A percentile compares a stretch with the other conserved stretches of the same genome.
phyloP scores from a whole-genome alignment of 1,140 invertebrate genomes.

The Diorhabda elongata region DNA sequence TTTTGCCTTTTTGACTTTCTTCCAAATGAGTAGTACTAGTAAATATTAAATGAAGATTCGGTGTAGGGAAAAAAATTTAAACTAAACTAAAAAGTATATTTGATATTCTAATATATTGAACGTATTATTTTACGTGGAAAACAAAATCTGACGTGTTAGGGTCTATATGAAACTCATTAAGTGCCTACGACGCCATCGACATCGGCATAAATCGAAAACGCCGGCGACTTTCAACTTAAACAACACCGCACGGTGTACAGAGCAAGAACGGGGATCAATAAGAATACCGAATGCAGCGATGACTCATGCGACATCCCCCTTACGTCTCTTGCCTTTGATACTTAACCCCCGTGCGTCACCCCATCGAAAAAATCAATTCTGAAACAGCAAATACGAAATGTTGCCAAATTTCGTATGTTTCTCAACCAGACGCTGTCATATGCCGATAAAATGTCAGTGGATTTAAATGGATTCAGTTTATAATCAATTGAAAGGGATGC shows the following conservation, averaged over 20 bases:
- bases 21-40: too few species aligned
- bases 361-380: slow-evolving; percentile 43
- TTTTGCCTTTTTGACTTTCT: too few species aligned
- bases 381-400: slow-evolving; percentile 41
- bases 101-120: too few species aligned
- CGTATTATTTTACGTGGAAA: too few species aligned
- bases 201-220: neutral
- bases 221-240: slow-evolving; percentile 10
- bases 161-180: slow-evolving; percentile 10
- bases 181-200: slow-evolving; percentile 3
- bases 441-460: too few species aligned
- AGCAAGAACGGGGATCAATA: slow-evolving; percentile 35
- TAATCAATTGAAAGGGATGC: too few species aligned
- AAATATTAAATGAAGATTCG: too few species aligned
- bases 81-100: too few species aligned
- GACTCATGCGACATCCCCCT: slow-evolving; percentile 40
- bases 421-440: neutral
- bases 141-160: neutral
- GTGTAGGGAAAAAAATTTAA: too few species aligned
- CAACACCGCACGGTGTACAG: slow-evolving; percentile 14
- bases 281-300: slow-evolving; percentile 45
- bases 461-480: too few species aligned
- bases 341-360: slow-evolving; percentile 23
- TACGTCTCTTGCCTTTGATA: slow-evolving; percentile 19
- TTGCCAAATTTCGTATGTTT: slow-evolving; percentile 38